Evolutionary conservation across 2,888 invertebrate genomes (phyloP), one percentile per base, ranked within the genome.

Genomic region (Ferdinandea cuprea): DNA sequence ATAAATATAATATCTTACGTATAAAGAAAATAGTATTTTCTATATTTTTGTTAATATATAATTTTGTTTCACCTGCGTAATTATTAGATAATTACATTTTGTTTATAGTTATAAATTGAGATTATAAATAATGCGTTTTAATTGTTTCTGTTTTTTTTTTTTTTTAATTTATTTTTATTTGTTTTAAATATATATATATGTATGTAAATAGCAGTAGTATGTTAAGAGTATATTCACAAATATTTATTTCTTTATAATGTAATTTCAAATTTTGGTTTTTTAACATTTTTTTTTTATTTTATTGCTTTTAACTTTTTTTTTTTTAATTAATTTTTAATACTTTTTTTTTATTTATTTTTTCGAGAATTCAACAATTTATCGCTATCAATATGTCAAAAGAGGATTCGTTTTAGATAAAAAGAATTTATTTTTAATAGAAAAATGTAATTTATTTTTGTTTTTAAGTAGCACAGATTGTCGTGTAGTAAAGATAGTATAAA

Each of bases 11-110:
- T 76, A 69, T 72, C 61, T 77, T 84, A 84, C 78, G 74, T 73
- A 85, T 72, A 79, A 85, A 80, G 79, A 87, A 85, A 86, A 87
- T 87, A 87, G 85, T 85, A 72, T 85, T 76, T 73, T 54, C 58
- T 77, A 40, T 74, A 32, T 54, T 79, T 69, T 81, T 72, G 25
- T 80, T 80, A 25, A 21, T 48, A 44, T 46, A 74, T 80, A 68
- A 71, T n/a, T n/a, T n/a, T 25, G 2, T 25, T 81, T 76, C 65
- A 76, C 76, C 59, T 71, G 76, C 35, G 76, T 76, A 81, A 50
- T 81, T 81, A 72, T 81, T 65, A 59, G 71, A 76, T 77, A 81
- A 81, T 81, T 81, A 81, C 76, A 76, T 30, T 56, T 58, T 52
- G 69, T 54, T 84, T 79, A 68, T 59, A 74, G 68, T 81, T 85